Evolutionary conservation across 2,888 invertebrate genomes (phyloP).

Genomic region (Synanthedon tipuliformis): DNA sequence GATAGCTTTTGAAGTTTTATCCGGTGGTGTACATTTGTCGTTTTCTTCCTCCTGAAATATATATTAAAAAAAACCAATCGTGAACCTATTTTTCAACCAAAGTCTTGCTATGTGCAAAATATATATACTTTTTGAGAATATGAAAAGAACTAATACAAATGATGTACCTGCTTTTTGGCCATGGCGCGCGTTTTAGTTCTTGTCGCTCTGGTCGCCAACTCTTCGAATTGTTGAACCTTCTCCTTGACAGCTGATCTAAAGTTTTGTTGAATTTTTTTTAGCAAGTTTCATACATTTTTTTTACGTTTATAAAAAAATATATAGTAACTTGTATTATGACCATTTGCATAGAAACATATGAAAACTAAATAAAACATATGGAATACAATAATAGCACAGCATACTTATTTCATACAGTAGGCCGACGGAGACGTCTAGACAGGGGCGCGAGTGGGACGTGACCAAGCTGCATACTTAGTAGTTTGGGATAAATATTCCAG

Average conservation of each 20-base stretch:
- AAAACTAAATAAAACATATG: too few species aligned
- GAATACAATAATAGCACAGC: not conserved
- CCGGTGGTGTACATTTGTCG: slow-evolving; percentile 44
- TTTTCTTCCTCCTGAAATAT: slow-evolving; percentile 22
- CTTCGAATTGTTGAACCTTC: slow-evolving; percentile 72
- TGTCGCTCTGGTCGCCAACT: slow-evolving; percentile 61
- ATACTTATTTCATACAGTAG: too few species aligned
- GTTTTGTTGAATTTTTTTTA: too few species aligned
- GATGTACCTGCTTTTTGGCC: slow-evolving; percentile 47
- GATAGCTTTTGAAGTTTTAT: slow-evolving; percentile 34
- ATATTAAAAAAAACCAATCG: not conserved
- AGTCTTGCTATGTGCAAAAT: not conserved
- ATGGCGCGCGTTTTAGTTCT: slow-evolving; percentile 70
- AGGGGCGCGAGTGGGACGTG: too few species aligned
- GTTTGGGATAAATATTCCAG: too few species aligned
- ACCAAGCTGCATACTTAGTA: too few species aligned
- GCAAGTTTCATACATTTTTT: too few species aligned
- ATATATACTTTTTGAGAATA: not conserved
- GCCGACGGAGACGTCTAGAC: too few species aligned
- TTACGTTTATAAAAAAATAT: too few species aligned
- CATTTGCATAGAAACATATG: too few species aligned
- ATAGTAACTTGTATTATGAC: too few species aligned
- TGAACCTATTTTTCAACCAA: too few species aligned
- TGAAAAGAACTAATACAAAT: not conserved
- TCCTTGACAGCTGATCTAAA: slow-evolving; percentile 67